These are phyloP conservation scores for Stenichneumon culpator DNA, from an alignment of 2,888 invertebrate genomes.

Conservation along the genomic window DNA sequence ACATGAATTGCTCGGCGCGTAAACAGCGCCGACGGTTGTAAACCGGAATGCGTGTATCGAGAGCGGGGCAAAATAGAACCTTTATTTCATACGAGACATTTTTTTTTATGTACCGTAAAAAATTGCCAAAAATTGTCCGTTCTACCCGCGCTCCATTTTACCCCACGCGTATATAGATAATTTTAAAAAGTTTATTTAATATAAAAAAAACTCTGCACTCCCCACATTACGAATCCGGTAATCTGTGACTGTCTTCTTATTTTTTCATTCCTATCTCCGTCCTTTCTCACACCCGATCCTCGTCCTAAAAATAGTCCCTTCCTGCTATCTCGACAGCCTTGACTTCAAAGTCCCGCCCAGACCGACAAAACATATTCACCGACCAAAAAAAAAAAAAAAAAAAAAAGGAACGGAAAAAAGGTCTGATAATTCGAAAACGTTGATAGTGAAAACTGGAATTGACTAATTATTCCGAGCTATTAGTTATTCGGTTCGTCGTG, in stretches of 20 bases:
- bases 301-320: neutral
- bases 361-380: neutral
- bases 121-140: no score
- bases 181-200: no score
- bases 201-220: no score
- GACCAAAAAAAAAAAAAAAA: no score
- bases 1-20: conserved; percentile 45
- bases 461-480: conserved; percentile 59
- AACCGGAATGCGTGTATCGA: neutral
- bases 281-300: neutral
- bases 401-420: neutral
- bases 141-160: no score
- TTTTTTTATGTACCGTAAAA: no score
- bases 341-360: neutral
- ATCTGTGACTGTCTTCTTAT: neutral
- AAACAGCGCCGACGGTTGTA: conserved; percentile 31
- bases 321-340: neutral
- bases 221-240: no score
- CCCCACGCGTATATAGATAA: no score
- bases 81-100: no score
- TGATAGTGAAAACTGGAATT: neutral
- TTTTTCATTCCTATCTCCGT: neutral
- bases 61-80: neutral
- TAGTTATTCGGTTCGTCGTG: conserved; percentile 36
- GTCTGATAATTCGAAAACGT: neutral